phyloP scores from a whole-genome alignment of 2,113 vertebrate genomes.

The Thymallus thymallus region DNA sequence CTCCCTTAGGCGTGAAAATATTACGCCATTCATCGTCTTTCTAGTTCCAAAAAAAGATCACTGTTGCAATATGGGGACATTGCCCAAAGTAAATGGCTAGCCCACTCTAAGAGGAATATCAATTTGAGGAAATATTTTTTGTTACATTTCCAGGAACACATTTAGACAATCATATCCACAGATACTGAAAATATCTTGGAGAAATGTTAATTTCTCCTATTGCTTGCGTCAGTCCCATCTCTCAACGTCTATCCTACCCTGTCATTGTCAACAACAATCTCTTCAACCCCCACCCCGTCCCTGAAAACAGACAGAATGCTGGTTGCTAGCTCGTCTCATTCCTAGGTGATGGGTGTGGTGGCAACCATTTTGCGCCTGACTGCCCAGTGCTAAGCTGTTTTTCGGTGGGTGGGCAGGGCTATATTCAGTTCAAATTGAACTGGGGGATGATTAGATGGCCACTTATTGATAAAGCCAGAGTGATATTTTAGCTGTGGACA shows the following conservation, averaged over 20 bases:
- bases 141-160: constrained; percentile 12
- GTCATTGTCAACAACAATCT: neutral
- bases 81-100: constrained; percentile 39
- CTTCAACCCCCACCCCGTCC: neutral
- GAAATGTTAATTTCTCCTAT: neutral
- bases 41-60: constrained; percentile 67
- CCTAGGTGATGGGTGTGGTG: constrained; percentile 41
- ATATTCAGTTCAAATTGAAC: constrained; percentile 61
- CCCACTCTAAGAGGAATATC: constrained; percentile 33
- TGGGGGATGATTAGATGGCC: constrained; percentile 60
- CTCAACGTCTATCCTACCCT: neutral
- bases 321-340: constrained; percentile 28
- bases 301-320: neutral
- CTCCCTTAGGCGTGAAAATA: constrained; percentile 71
- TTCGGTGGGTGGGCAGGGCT: constrained; percentile 59
- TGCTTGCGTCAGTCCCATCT: neutral
- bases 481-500: constrained; percentile 38
- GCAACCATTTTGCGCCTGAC: constrained; percentile 53
- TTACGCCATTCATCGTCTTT: constrained; percentile 73
- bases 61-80: constrained; percentile 48
- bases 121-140: constrained; percentile 38
- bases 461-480: constrained; percentile 54
- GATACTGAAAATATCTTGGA: neutral
- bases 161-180: constrained; percentile 13
- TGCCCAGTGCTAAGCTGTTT: constrained; percentile 59